These are phyloP conservation scores for Dioctria rufipes DNA, from an alignment of 2,888 invertebrate genomes.

Conservation along the genomic window DNA sequence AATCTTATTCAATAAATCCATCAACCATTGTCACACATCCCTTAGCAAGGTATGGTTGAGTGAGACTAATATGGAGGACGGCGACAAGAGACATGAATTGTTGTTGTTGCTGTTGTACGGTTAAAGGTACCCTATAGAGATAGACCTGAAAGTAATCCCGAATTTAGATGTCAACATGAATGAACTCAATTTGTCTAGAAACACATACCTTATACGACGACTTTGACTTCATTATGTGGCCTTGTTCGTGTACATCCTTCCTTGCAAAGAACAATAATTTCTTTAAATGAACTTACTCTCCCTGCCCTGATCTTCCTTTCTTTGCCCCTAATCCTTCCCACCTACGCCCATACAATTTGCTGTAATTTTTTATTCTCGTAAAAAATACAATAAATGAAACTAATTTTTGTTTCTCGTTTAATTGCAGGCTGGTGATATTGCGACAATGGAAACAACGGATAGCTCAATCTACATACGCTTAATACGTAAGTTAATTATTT, in stretches of 20 bases:
- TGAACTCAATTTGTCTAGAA: slow-evolving; percentile 47
- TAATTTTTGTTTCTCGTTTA: slow-evolving; percentile 42
- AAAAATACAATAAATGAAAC: background rate
- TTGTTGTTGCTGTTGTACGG: background rate
- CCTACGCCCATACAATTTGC: background rate
- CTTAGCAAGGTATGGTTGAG: slow-evolving; percentile 21
- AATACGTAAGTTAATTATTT: slow-evolving; percentile 61
- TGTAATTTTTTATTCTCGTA: background rate
- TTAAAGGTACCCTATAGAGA: slow-evolving; percentile 8
- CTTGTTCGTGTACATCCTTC: background rate
- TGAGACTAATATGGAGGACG: background rate
- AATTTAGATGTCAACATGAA: slow-evolving; percentile 44
- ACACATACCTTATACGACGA: background rate
- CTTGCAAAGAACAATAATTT: slow-evolving; percentile 19
- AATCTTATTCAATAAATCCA: slow-evolving; percentile 57
- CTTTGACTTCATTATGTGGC: background rate
- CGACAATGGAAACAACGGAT: slow-evolving; percentile 61
- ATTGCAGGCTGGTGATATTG: slow-evolving; percentile 58
- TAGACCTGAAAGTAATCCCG: slow-evolving; percentile 41
- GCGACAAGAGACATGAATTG: slow-evolving; percentile 15
- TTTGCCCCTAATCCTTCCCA: background rate
- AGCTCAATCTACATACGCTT: slow-evolving; percentile 61
- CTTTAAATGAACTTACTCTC: slow-evolving; percentile 10
- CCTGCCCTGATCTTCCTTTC: background rate
- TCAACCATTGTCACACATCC: slow-evolving; percentile 54